Conservation (phyloP, 2,113 vertebrate species). For the Nipponia nippon region DNA sequence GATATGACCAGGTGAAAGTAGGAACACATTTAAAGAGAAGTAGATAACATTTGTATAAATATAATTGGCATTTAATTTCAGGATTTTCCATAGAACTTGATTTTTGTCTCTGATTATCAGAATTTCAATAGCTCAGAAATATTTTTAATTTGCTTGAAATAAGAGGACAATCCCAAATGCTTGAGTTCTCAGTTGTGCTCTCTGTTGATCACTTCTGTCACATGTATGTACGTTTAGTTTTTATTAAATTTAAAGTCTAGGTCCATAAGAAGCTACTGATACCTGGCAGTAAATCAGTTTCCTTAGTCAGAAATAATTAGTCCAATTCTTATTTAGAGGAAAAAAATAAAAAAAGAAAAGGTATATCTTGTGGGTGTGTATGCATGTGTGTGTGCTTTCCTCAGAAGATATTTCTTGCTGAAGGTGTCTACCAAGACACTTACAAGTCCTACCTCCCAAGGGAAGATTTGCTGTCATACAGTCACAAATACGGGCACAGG, state of each 20-base stretch:
- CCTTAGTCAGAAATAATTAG: background rate
- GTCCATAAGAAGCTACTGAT: background rate
- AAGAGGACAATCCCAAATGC: background rate
- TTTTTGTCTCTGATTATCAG: background rate
- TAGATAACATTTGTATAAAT: background rate
- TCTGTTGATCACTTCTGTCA: background rate
- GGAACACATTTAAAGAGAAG: background rate
- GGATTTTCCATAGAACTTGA: background rate
- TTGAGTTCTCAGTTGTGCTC: background rate
- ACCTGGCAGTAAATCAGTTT: background rate
- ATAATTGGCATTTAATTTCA: background rate
- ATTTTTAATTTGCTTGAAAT: background rate
- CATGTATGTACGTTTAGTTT: background rate
- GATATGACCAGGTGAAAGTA: background rate
- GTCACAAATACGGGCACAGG: background rate
- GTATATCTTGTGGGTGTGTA: accelerated
- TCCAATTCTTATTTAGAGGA: background rate
- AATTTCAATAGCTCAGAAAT: background rate
- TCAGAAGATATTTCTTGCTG: background rate
- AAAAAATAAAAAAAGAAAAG: too few relatives aligned
- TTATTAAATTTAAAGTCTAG: background rate
- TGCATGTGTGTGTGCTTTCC: background rate
- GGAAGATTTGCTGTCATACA: background rate
- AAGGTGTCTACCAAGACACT: background rate
- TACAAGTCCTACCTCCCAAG: background rate